Percentiles rank a stretch among this genome's conserved stretches.
Conservation (phyloP, 2,113 vertebrate genomes). For the Murina feae region DNA sequence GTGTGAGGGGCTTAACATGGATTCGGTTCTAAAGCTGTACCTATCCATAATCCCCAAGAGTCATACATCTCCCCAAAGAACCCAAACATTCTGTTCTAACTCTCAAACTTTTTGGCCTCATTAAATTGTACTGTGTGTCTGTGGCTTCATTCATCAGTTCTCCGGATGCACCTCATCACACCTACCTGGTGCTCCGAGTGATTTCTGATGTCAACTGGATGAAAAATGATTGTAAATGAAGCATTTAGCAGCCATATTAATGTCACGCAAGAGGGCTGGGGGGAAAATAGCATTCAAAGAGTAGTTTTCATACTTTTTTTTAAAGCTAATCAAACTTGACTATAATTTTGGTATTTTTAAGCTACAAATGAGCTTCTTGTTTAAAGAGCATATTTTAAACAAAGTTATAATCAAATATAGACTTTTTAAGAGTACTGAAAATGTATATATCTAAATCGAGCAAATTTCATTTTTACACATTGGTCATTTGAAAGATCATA, state of each 20-base stretch:
- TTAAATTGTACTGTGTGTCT: slow-evolving; percentile 40
- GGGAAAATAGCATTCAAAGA: not conserved
- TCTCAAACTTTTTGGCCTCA: slow-evolving; percentile 52
- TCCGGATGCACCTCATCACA: not conserved
- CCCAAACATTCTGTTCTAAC: not conserved
- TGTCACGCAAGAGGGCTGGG: slow-evolving; percentile 42
- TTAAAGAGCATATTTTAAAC: not conserved
- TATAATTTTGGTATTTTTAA: not conserved
- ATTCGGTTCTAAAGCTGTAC: slow-evolving; percentile 1
- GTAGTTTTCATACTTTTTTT: not conserved
- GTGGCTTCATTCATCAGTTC: slow-evolving; percentile 59
- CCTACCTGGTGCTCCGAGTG: slow-evolving; percentile 17
- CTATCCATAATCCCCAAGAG: slow-evolving; percentile 63
- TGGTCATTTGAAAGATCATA: not conserved
- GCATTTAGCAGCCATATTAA: slow-evolving; percentile 36
- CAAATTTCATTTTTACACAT: not conserved
- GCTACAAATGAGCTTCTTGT: not conserved
- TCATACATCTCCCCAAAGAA: slow-evolving; percentile 26
- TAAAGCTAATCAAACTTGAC: not conserved
- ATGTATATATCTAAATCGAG: not conserved
- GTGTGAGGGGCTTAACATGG: slow-evolving; percentile 37
- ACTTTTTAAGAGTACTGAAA: not conserved
- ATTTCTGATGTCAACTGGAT: slow-evolving; percentile 54
- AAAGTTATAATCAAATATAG: not conserved
- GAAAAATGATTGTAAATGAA: slow-evolving; percentile 57